Evolutionary conservation across 2,888 invertebrate species (phyloP), one percentile per base, ranked within the genome.

Genomic region (Cheilosia vulpina): DNA sequence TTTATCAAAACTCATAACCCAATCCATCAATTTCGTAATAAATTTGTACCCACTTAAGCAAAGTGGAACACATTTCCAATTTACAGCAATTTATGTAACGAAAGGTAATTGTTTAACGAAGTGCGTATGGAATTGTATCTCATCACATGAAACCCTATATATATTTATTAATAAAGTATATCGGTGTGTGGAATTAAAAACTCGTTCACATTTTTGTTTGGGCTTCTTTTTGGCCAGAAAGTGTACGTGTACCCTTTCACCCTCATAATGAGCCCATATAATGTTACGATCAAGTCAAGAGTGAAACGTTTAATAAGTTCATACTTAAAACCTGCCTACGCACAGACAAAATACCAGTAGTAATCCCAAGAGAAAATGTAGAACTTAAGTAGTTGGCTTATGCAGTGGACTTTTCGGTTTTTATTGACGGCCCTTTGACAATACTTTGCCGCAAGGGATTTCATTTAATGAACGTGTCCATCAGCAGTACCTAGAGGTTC

Each of bases 51-150:
- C 45, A 55, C 55, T 65, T 60, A 24, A 57, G 34, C 9, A 75
- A 75, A 75, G 65, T 65, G 34, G 65, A 55, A 47, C 75, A 75
- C 17, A 57, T 57, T 65, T 41, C 38, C 65, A 55, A 57, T 57
- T 57, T 47, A 72, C 52, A 60, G 27, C 60, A 50, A 60, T 72
- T 43, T 72, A 72, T 53, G 50, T 62, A 62, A 62, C 41, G 41
- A 15, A 52, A 72, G 52, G 60, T 52, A 62, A 63, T 72, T 60
- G 60, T 41, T 72, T 9, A 72, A 62, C 31, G 72, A 53, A 62
- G 72, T 72, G 62, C 52, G 27, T 58, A 72, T 53, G 52, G 27
- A 55, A 43, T 58, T 24, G 24, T 21, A n/a, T 21, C 27, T 50
- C 57, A 57, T 71, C 58, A 27, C 60, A 55, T 52, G 73, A 69